Conservation (phyloP, 2,888 invertebrate genomes). For the Brachylomia viminalis region DNA sequence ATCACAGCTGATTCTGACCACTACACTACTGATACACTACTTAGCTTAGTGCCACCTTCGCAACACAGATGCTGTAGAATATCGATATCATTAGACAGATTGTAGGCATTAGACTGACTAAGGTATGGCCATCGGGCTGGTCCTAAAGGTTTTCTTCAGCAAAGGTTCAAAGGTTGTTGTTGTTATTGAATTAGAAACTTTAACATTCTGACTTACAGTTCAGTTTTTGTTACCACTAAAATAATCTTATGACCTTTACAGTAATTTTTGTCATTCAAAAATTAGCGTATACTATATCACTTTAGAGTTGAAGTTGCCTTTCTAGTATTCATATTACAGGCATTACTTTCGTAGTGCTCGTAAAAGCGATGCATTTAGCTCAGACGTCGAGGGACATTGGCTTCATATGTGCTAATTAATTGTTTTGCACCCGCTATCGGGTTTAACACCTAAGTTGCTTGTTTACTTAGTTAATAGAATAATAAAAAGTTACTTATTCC, state of each 20-base stretch:
- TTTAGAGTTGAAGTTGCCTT: conserved; percentile 8
- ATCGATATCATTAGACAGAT: no score
- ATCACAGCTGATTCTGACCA: no score
- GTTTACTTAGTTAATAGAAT: conserved; percentile 58
- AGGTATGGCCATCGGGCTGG: no score
- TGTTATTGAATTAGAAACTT: neutral
- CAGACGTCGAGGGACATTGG: conserved; percentile 40
- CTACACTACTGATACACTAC: no score
- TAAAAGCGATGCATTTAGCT: conserved; percentile 48
- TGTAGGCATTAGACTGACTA: no score
- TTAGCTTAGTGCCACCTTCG: no score
- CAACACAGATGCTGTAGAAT: no score
- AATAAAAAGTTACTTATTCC: conserved; percentile 3
- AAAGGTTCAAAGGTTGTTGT: no score
- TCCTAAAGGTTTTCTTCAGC: no score
- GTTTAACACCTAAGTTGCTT: conserved; percentile 51
- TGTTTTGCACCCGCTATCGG: conserved; percentile 52
- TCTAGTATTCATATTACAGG: conserved; percentile 32
- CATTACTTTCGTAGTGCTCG: conserved; percentile 8
- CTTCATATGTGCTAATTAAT: conserved; percentile 57
- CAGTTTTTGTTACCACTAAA: neutral
- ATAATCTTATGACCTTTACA: neutral
- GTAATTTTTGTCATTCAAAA: neutral
- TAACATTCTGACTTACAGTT: neutral
- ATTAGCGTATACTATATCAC: neutral